These are phyloP conservation scores for Pheucticus melanocephalus DNA, from an alignment of 2,113 vertebrate genomes.

Conservation along the genomic window DNA sequence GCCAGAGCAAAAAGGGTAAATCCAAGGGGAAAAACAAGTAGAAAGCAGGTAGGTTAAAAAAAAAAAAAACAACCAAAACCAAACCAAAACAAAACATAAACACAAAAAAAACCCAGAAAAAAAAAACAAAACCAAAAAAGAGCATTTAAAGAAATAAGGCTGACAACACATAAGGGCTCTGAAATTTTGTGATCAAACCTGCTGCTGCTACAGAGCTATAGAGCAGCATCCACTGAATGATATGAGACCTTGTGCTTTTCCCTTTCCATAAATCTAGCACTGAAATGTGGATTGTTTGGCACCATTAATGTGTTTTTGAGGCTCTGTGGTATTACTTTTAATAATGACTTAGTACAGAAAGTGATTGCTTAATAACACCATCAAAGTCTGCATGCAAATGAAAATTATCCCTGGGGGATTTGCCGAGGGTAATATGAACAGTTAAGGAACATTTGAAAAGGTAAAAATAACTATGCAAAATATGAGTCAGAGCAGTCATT, in stretches of 20 bases:
- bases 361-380: conserved; percentile 67
- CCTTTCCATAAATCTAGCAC: conserved; percentile 4
- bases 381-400: conserved; percentile 64
- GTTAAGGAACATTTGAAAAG: conserved; percentile 58
- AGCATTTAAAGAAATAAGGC: not conserved
- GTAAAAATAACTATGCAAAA: conserved; percentile 70
- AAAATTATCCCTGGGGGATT: conserved; percentile 50
- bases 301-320: conserved; percentile 56
- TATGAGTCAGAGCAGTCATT: conserved; percentile 63
- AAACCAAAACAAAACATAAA: too few relatives aligned
- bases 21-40: not conserved
- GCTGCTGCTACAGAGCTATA: not conserved
- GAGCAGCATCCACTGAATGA: not conserved
- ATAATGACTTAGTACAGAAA: conserved; percentile 55
- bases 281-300: conserved; percentile 36
- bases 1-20: not conserved
- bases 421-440: conserved; percentile 50
- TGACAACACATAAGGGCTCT: not conserved
- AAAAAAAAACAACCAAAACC: too few relatives aligned
- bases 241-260: conserved; percentile 27
- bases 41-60: not conserved
- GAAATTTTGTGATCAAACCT: not conserved
- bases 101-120: too few relatives aligned
- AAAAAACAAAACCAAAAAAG: not conserved
- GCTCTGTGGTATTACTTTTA: conserved; percentile 55